Evolutionary conservation across 1,140 invertebrate species (phyloP), one percentile per base, ranked within the genome.

Genomic region (Sinella curviseta): DNA sequence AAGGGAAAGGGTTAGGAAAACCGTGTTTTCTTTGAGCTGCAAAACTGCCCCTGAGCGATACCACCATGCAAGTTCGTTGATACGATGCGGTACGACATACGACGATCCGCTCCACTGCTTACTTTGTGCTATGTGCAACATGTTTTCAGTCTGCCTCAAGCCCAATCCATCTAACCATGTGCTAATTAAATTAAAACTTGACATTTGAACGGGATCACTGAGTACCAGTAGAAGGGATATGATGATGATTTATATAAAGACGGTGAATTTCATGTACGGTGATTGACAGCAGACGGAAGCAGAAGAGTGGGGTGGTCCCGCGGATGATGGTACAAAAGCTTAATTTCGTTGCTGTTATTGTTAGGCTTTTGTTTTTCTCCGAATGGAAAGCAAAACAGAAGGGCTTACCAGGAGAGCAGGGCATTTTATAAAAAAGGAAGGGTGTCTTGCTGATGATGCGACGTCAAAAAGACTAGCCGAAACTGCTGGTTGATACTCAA

Each of bases 131-230:
- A 17, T 65, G 57, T 65, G 14, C 26, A 16, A 12, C 24, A 17
- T 26, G 8, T 26, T 16, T 65, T 65, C 24, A 12, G 8, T 48
- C 8, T 12, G 39, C 39, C 20, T 12, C 26, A 8, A 4, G 30
- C 31, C 30, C 65, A 70, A 3, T 70, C 31, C 24, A 65, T 26
- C 26, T 65, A 16, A 16, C 14, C 57, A 65, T 65, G 57, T 65
- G 57, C 16, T 65, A 65, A 65, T 65, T 65, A 65, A 65, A 65
- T 65, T 65, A 65, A 26, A 65, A 65, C 26, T 65, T 65, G 57
- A 65, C 57, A 65, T 65, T 65, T 65, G 57, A 26, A 65, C 57
- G 24, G 26, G 16, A 65, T 26, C 57, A 16, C 16, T 14, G 14
- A 16, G 39, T 48, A n/a, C 24, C 57, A 17, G 57, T 26, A 26